Evolutionary conservation across 2,888 invertebrate genomes (phyloP).

Genomic region (Podabrus alpinus): DNA sequence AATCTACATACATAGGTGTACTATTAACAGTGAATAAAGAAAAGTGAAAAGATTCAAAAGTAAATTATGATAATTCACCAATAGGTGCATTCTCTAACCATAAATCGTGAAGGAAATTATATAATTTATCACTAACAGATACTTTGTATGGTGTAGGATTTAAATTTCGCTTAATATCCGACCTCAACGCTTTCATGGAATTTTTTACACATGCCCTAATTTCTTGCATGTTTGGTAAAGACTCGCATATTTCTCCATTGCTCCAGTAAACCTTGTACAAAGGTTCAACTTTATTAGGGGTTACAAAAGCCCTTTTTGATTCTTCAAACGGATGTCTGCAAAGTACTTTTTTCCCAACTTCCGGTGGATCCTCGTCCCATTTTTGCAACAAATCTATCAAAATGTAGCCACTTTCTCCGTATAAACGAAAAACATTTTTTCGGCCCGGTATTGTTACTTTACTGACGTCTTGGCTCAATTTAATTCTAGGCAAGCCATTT

Average conservation of each 20-base stretch:
- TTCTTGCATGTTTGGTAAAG: conserved; percentile 73
- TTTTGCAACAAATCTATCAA: conserved; percentile 89
- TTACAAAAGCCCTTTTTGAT: conserved; percentile 93
- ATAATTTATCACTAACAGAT: conserved; percentile 89
- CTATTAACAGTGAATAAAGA: neutral
- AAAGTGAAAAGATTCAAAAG: too few species aligned
- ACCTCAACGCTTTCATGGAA: conserved; percentile 78
- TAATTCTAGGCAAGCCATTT: conserved; percentile 86
- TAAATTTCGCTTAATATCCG: conserved; percentile 91
- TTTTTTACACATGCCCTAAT: conserved; percentile 86
- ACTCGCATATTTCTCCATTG: conserved; percentile 72
- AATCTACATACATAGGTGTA: neutral
- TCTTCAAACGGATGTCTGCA: conserved; percentile 98
- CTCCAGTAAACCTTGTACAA: conserved; percentile 88
- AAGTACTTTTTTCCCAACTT: conserved; percentile 82
- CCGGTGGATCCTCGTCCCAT: conserved; percentile 77
- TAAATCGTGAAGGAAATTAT: conserved; percentile 91
- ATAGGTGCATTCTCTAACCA: conserved; percentile 98
- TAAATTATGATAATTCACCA: conserved; percentile 80
- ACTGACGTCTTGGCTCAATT: conserved; percentile 94
- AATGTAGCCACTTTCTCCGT: conserved; percentile 84
- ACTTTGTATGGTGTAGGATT: conserved; percentile 99
- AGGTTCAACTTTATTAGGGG: conserved; percentile 84
- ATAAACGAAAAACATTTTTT: conserved; percentile 78
- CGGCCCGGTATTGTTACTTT: conserved; percentile 97